phyloP scores from a whole-genome alignment of 2,797 vertebrate species.

The Etheostoma nigrum region DNA sequence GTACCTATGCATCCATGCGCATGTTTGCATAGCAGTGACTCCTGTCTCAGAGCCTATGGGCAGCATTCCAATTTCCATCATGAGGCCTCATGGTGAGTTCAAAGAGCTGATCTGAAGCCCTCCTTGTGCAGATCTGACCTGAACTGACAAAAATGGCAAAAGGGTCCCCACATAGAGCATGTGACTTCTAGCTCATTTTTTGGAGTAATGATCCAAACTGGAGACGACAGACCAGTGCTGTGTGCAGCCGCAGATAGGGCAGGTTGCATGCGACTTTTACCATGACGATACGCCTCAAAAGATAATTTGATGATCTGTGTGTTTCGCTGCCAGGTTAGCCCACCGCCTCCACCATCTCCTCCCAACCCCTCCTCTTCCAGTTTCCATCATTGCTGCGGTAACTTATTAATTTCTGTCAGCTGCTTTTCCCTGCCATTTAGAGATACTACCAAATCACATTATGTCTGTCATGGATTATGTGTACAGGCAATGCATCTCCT shows the following conservation, averaged over 20 bases:
- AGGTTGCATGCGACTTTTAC: slow-evolving; percentile 70
- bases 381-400: slow-evolving; percentile 77
- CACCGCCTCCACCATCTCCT: slow-evolving; percentile 61
- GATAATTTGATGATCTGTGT: slow-evolving; percentile 83
- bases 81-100: slow-evolving; percentile 11
- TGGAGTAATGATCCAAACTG: slow-evolving; percentile 55
- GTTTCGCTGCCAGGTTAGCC: slow-evolving; percentile 87
- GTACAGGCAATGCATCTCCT: slow-evolving; percentile 84
- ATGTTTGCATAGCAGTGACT: not conserved
- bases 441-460: slow-evolving; percentile 97
- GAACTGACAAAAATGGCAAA: slow-evolving; percentile 27
- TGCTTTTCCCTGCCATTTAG: slow-evolving; percentile 90
- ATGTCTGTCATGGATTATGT: slow-evolving; percentile 96
- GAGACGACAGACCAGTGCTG: slow-evolving; percentile 40
- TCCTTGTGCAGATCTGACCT: slow-evolving; percentile 29
- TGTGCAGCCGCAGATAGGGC: slow-evolving; percentile 77
- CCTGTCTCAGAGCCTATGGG: not conserved
- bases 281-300: slow-evolving; percentile 73
- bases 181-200: slow-evolving; percentile 25
- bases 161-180: slow-evolving; percentile 6
- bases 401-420: slow-evolving; percentile 93
- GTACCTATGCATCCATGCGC: not conserved
- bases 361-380: slow-evolving; percentile 77
- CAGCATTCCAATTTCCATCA: slow-evolving; percentile 10
- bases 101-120: slow-evolving; percentile 1